Conservation (phyloP, 2,113 vertebrate genomes). For the Pelvicachromis taeniatus region DNA sequence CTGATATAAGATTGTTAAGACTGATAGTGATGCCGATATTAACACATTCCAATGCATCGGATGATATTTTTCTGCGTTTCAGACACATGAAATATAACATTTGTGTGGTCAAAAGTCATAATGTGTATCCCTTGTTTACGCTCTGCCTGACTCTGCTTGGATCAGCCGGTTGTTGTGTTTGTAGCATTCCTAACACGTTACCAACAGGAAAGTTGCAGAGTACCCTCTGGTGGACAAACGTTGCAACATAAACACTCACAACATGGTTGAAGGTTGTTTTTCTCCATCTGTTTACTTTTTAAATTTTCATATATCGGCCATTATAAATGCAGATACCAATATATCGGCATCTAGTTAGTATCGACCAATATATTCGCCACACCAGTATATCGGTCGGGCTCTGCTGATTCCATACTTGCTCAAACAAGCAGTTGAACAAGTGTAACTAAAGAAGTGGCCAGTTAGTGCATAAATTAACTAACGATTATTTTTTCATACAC, state of each 20-base stretch:
- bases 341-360: not conserved
- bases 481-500: not conserved
- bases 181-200: not conserved
- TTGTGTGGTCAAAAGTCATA: not conserved
- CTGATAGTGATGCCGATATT: not conserved
- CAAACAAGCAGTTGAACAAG: not conserved
- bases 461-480: not conserved
- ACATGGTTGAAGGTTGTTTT: rapidly evolving
- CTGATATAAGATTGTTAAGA: not conserved
- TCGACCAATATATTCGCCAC: not conserved
- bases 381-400: not conserved
- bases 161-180: not conserved
- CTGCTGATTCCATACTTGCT: not conserved
- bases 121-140: not conserved
- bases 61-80: not conserved
- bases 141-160: not conserved
- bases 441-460: not conserved
- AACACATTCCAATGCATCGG: not conserved
- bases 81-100: not conserved
- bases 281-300: rapidly evolving
- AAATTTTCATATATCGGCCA: not conserved
- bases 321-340: not conserved
- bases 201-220: not conserved
- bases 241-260: not conserved
- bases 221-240: not conserved